phyloP scores from a whole-genome alignment of 2,888 invertebrate species.

The Aphodius sticticus region DNA sequence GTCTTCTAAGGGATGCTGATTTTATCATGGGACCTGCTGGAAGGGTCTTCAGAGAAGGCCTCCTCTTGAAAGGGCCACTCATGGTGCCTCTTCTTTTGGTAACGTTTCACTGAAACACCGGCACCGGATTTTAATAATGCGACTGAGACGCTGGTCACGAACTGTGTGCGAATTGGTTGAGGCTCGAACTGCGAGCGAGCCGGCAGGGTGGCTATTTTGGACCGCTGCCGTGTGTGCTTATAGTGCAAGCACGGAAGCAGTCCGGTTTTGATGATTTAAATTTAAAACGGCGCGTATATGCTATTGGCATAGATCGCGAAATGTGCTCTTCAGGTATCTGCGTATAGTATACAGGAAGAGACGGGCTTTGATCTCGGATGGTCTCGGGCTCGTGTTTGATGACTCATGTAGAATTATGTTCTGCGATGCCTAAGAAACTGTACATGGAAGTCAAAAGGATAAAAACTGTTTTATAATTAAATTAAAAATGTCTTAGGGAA shows the following conservation, averaged over 20 bases:
- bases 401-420: no score
- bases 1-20: conserved; percentile 58
- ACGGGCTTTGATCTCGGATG: no score
- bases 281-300: not conserved
- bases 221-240: not conserved
- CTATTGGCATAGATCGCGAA: no score
- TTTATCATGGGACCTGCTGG: conserved; percentile 60
- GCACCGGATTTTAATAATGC: not conserved
- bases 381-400: no score
- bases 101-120: not conserved
- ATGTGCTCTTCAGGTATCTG: no score
- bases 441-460: no score
- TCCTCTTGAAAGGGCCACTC: conserved; percentile 59
- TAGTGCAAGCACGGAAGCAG: not conserved
- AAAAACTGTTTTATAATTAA: no score
- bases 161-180: not conserved
- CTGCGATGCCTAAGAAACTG: no score
- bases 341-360: no score
- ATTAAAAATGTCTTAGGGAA: no score
- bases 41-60: conserved; percentile 56
- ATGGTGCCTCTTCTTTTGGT: conserved; percentile 41
- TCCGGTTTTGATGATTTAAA: not conserved
- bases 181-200: not conserved
- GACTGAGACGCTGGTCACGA: not conserved
- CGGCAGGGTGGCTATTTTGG: not conserved